phyloP scores from a whole-genome alignment of 2,797 vertebrate species.

The Tapirus indicus region DNA sequence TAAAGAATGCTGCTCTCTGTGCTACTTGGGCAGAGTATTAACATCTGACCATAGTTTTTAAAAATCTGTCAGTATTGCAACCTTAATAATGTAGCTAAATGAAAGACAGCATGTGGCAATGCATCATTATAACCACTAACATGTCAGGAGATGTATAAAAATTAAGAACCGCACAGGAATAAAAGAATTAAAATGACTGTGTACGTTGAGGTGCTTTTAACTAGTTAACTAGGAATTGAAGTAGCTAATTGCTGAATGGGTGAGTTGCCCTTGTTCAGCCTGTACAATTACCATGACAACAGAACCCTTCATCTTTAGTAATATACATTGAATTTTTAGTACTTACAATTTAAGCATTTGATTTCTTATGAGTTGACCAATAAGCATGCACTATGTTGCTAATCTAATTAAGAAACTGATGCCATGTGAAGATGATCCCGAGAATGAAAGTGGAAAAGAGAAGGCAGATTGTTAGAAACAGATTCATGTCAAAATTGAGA shows the following conservation, averaged over 20 bases:
- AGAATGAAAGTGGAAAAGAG: neutral
- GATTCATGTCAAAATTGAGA: neutral
- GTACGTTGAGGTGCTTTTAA: constrained; percentile 26
- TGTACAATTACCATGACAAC: constrained; percentile 61
- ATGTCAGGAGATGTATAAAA: neutral
- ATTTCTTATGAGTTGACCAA: constrained; percentile 39
- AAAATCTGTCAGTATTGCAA: neutral
- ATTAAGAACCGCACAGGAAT: neutral
- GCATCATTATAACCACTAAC: neutral
- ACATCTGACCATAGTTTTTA: constrained; percentile 1
- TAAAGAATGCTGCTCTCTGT: neutral
- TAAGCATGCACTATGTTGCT: constrained; percentile 2
- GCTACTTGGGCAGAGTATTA: neutral
- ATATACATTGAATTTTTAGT: constrained; percentile 26
- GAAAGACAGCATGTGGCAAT: neutral
- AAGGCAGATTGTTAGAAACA: neutral
- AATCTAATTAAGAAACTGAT: constrained; percentile 24
- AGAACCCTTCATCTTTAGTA: constrained; percentile 42
- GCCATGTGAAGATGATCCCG: neutral
- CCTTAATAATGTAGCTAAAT: constrained; percentile 36
- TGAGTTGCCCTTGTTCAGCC: constrained; percentile 43
- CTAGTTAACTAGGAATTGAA: constrained; percentile 68
- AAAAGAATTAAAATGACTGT: constrained; percentile 45
- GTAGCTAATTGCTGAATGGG: constrained; percentile 63
- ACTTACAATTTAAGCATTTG: constrained; percentile 24